phyloP scores from a whole-genome alignment of 2,113 vertebrate genomes.

The Cinclus mexicanus region DNA sequence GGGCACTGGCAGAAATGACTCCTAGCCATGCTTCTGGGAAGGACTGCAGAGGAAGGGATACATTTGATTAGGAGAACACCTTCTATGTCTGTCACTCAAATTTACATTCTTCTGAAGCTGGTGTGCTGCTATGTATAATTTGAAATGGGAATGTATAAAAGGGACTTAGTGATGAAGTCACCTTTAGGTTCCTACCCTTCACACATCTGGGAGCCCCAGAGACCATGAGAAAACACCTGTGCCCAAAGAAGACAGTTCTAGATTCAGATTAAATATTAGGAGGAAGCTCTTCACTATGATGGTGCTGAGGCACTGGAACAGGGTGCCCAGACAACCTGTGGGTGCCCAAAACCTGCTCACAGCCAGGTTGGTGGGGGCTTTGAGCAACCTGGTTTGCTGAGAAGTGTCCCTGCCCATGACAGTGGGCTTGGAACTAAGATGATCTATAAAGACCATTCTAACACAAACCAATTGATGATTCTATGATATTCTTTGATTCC shows the following conservation, averaged over 20 bases:
- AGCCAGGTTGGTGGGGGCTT: not conserved
- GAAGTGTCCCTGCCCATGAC: not conserved
- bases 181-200: not conserved
- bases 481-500: not conserved
- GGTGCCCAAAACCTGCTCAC: not conserved
- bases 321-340: not conserved
- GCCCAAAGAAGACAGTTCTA: not conserved
- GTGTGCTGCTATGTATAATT: not conserved
- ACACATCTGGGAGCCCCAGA: not conserved
- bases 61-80: accelerated
- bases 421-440: not conserved
- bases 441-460: not conserved
- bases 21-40: not conserved
- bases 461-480: not conserved
- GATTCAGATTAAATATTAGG: not conserved
- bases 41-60: not conserved
- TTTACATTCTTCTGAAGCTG: not conserved
- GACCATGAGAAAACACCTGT: not conserved
- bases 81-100: not conserved
- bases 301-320: not conserved
- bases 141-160: not conserved
- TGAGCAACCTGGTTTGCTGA: not conserved
- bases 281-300: not conserved
- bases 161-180: not conserved
- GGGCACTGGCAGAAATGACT: not conserved